Conservation (phyloP, 2,888 invertebrate genomes). For the Calliopum simillimum region DNA sequence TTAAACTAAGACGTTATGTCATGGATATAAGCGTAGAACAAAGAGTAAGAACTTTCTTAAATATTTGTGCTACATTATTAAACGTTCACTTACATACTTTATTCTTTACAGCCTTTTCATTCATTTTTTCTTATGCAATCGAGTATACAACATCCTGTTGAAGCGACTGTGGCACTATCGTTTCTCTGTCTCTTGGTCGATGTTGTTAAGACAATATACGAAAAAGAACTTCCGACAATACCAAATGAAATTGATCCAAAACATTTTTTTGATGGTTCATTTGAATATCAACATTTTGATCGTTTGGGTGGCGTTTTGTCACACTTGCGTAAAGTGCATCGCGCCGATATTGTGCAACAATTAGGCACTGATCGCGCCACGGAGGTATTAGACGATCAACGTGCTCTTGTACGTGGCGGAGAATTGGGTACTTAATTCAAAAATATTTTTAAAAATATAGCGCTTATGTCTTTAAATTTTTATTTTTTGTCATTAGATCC, state of each 20-base stretch:
- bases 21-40: conserved; percentile 74
- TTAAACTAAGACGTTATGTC: conserved; percentile 77
- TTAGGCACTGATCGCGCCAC: conserved; percentile 59
- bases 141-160: conserved; percentile 63
- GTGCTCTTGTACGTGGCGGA: conserved; percentile 48
- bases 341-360: conserved; percentile 57
- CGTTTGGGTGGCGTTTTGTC: conserved; percentile 66
- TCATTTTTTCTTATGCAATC: conserved; percentile 65
- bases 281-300: conserved; percentile 65
- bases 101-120: conserved; percentile 59
- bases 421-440: conserved; percentile 54
- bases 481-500: conserved; percentile 52
- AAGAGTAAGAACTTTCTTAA: conserved; percentile 68
- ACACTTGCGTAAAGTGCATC: conserved; percentile 64
- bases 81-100: background rate
- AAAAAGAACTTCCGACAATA: conserved; percentile 54
- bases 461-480: conserved; percentile 24
- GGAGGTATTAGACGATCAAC: conserved; percentile 58
- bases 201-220: conserved; percentile 54
- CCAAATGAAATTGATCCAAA: conserved; percentile 56
- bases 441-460: background rate
- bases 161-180: conserved; percentile 63
- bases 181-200: conserved; percentile 64
- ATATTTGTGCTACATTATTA: background rate
- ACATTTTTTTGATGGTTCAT: conserved; percentile 62